phyloP scores from a whole-genome alignment of 2,797 vertebrate species.

The Propithecus deckenii region DNA sequence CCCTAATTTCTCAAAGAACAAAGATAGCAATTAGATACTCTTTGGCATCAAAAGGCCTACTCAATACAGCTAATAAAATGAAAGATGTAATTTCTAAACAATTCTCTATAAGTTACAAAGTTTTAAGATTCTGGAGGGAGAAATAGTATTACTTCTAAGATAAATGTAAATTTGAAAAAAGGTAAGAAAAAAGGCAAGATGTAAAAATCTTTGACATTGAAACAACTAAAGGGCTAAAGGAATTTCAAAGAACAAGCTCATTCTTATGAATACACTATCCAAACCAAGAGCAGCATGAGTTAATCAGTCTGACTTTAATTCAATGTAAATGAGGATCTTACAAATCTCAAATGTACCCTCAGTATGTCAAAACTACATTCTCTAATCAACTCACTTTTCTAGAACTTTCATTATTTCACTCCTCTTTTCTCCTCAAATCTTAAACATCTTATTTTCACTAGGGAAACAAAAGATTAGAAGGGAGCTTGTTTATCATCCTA shows the following conservation, averaged over 20 bases:
- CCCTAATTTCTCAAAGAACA: conserved; percentile 25
- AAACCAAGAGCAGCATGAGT: neutral
- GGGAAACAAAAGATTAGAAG: neutral
- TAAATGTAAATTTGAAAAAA: neutral
- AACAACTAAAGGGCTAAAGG: neutral
- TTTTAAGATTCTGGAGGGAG: neutral
- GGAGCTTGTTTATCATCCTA: neutral
- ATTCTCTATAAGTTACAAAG: neutral
- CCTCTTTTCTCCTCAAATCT: neutral
- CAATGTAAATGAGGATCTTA: neutral
- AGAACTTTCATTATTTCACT: neutral
- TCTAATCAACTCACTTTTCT: neutral
- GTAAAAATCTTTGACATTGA: neutral
- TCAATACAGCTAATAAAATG: neutral
- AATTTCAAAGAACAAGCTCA: neutral
- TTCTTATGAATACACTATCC: neutral
- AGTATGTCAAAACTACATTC: neutral
- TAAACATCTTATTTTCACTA: neutral
- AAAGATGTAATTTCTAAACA: conserved; percentile 1
- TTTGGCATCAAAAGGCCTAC: neutral
- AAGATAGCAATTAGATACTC: neutral
- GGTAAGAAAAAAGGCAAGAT: conserved; percentile 12
- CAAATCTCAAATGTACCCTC: neutral
- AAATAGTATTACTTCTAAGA: neutral
- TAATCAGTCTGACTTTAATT: neutral